phyloP scores from a whole-genome alignment of 2,888 invertebrate genomes.

The Marasmarcha lunaedactyla region DNA sequence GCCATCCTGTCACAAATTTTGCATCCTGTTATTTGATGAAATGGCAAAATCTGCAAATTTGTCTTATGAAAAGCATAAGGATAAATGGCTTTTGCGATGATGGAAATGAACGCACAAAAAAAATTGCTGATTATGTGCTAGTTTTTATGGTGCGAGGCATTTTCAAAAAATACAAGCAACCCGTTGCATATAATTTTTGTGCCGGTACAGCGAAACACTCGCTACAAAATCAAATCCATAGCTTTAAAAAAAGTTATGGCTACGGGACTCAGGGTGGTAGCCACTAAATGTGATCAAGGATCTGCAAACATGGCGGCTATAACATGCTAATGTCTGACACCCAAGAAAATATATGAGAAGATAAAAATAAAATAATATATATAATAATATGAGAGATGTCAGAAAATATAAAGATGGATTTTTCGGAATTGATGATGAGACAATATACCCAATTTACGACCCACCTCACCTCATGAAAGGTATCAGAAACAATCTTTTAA shows the following conservation, averaged over 20 bases:
- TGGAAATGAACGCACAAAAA: slow-evolving; percentile 3
- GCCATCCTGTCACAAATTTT: too few relatives aligned
- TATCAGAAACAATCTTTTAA: slow-evolving; percentile 9
- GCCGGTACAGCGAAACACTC: slow-evolving; percentile 3
- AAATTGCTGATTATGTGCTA: slow-evolving; percentile 9
- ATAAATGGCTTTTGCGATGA: slow-evolving; percentile 8
- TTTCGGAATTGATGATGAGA: slow-evolving; percentile 1
- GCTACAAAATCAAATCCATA: slow-evolving; percentile 12
- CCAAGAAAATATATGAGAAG: background rate
- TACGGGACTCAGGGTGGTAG: slow-evolving; percentile 18
- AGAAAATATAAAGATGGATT: background rate
- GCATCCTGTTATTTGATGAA: slow-evolving; percentile 12
- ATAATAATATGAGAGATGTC: slow-evolving; percentile 3
- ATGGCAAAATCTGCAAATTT: slow-evolving; percentile 9
- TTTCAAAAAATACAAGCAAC: slow-evolving; percentile 21
- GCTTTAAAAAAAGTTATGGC: slow-evolving; percentile 4
- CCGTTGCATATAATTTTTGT: slow-evolving; percentile 12
- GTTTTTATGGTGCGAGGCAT: slow-evolving; percentile 15
- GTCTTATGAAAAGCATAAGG: slow-evolving; percentile 5
- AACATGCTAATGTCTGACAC: background rate
- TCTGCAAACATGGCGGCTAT: slow-evolving; percentile 13
- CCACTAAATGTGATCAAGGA: slow-evolving; percentile 23
- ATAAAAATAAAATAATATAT: background rate
- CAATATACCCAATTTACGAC: slow-evolving; percentile 6
- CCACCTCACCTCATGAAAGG: slow-evolving; percentile 11